Base-by-base conservation (phyloP, 2,888 invertebrate species). In the Labia minor region DNA sequence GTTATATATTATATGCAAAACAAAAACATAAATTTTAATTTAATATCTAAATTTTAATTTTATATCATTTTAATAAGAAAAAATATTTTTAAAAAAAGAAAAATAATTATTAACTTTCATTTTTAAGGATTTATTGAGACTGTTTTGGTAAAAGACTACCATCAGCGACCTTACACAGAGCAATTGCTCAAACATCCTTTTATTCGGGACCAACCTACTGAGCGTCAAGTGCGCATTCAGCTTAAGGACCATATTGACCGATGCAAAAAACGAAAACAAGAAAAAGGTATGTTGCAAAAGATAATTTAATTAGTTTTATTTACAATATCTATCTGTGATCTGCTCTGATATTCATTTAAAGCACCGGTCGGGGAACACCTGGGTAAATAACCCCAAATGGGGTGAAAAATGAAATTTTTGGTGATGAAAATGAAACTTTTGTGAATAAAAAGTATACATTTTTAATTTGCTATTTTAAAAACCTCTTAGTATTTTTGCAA, bases 231-330 rank as follows among this genome's bases (percentile, higher is more conserved):
- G 72, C 85, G 97, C 76, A 97, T 96, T 80, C 96, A 98, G 79
- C 86, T 99, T 72, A 98, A 98, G 80, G 99, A 99, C 81, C 98
- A 99, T 80, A 97, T 99, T 79, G 99, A 99, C 81, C 84, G 93
- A 72, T 94, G 94, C 81, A 95, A 95, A 82, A 95, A 95, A 78
- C 88, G 95, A 77, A 94, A 92, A 82, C 92, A 89, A 76, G 92
- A 94, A 77, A 91, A 92, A 80, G 81, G 81, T 78, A 72, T 70
- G n/a, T n/a, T n/a, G n/a, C n/a, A n/a, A n/a, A n/a, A n/a, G n/a
- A n/a, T n/a, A n/a, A n/a, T 76, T 81, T 79, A 0, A 87, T 21
- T 33, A 2, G 8, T 21, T n/a, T 33, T 33, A 33, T 33, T 16
- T n/a, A n/a, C n/a, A n/a, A n/a, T n/a, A n/a, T 61, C 63, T 18